These are phyloP conservation scores for Vireo altiloquus DNA, from an alignment of 2,113 vertebrate genomes.

Conservation along the genomic window DNA sequence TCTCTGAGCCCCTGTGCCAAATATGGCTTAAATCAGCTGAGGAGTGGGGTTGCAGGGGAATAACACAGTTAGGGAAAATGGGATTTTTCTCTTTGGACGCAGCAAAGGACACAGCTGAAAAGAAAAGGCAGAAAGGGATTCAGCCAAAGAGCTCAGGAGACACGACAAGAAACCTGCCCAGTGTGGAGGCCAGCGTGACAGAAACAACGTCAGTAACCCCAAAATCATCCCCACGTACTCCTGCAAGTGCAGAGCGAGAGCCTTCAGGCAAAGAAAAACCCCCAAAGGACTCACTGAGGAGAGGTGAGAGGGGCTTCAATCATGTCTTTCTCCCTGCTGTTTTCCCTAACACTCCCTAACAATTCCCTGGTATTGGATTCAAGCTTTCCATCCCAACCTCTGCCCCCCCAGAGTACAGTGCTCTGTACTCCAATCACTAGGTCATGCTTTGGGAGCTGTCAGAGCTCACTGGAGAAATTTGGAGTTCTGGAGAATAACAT, in stretches of 20 bases:
- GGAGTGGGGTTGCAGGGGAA: neutral
- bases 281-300: slow-evolving; percentile 3
- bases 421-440: neutral
- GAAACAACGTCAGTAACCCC: neutral
- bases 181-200: neutral
- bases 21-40: neutral
- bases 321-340: neutral
- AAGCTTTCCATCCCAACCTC: neutral
- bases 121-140: slow-evolving; percentile 31
- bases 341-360: neutral
- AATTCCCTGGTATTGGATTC: neutral
- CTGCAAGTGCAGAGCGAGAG: neutral
- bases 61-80: neutral
- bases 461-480: neutral
- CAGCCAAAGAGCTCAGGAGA: slow-evolving; percentile 21
- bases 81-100: neutral
- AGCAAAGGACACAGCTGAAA: slow-evolving; percentile 55
- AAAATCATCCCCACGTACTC: neutral
- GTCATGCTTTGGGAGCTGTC: neutral
- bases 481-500: neutral
- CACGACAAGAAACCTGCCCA: neutral
- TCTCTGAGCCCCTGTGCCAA: neutral
- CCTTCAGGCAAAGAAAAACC: neutral
- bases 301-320: slow-evolving; percentile 35
- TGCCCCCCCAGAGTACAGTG: neutral